These are phyloP conservation scores for Stegodyphus mimosarum DNA, from an alignment of 1,140 invertebrate species.

Conservation along the genomic window DNA sequence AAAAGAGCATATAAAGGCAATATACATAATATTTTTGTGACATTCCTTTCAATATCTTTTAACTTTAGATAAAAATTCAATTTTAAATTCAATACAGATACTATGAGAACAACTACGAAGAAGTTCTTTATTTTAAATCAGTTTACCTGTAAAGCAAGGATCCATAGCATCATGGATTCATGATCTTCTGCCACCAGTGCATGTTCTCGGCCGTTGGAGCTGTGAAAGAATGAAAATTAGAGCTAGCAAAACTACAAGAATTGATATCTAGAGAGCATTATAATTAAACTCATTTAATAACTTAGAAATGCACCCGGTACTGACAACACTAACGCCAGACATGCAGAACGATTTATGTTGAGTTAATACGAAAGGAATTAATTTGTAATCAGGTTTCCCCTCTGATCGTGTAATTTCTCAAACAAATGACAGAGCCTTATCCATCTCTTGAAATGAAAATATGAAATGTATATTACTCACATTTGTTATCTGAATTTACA, in stretches of 20 bases:
- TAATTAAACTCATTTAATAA: neutral
- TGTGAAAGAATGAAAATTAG: slow-evolving; percentile 51
- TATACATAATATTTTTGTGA: no score
- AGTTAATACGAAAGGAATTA: no score
- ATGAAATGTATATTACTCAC: no score
- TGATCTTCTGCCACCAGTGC: slow-evolving; percentile 69
- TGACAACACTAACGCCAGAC: neutral
- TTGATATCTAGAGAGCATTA: neutral
- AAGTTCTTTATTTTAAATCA: no score
- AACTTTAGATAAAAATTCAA: no score
- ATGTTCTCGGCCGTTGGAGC: slow-evolving; percentile 67
- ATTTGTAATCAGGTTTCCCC: no score
- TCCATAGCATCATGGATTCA: slow-evolving; percentile 70
- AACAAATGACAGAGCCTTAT: neutral
- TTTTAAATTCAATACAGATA: no score
- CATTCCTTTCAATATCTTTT: no score
- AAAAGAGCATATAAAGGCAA: no score
- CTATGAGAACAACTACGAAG: no score
- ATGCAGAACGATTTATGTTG: neutral
- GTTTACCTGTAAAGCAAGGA: slow-evolving; percentile 68
- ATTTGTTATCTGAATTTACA: no score
- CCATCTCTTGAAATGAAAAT: neutral
- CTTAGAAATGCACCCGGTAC: neutral
- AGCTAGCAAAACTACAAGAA: neutral
- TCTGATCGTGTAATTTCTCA: neutral